Conservation (phyloP, 1,140 invertebrate species). For the Geopemphigus sp. region DNA sequence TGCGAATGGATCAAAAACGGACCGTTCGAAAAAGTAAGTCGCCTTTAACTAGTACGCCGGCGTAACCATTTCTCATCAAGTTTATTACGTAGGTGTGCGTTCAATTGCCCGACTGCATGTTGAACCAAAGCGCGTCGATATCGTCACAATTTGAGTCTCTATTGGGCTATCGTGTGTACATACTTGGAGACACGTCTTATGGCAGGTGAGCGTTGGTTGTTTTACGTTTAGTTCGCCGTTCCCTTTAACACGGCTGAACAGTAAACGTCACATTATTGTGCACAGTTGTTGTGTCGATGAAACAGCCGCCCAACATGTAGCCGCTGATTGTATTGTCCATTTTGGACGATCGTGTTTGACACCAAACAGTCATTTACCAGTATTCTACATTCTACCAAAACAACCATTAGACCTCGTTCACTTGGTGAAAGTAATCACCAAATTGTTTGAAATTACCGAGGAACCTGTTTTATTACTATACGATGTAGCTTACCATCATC, state of each 20-base stretch:
- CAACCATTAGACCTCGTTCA: conserved; percentile 58
- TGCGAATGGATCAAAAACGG: conserved; percentile 39
- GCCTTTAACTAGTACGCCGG: too few species aligned
- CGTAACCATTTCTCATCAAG: background rate
- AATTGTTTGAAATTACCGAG: conserved; percentile 55
- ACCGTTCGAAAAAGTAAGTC: conserved; percentile 19
- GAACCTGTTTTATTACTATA: conserved; percentile 67
- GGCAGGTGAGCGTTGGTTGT: conserved; percentile 65
- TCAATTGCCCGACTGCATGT: conserved; percentile 84
- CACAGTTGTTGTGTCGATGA: conserved; percentile 90
- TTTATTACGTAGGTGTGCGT: conserved; percentile 71
- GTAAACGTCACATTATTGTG: background rate
- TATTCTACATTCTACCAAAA: conserved; percentile 70
- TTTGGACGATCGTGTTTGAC: conserved; percentile 86
- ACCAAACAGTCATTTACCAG: conserved; percentile 67
- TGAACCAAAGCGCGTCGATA: conserved; percentile 70
- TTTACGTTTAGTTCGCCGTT: background rate
- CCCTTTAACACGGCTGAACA: too few species aligned
- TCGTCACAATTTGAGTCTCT: conserved; percentile 64
- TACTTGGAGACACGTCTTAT: conserved; percentile 90
- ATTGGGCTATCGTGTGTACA: conserved; percentile 67
- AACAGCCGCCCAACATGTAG: conserved; percentile 81
- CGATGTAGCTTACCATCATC: conserved; percentile 69
- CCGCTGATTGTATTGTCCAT: conserved; percentile 82
- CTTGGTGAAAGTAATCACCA: conserved; percentile 55